Conservation (phyloP, 2,888 invertebrate species). For the Eueremaeus valkanovi region DNA sequence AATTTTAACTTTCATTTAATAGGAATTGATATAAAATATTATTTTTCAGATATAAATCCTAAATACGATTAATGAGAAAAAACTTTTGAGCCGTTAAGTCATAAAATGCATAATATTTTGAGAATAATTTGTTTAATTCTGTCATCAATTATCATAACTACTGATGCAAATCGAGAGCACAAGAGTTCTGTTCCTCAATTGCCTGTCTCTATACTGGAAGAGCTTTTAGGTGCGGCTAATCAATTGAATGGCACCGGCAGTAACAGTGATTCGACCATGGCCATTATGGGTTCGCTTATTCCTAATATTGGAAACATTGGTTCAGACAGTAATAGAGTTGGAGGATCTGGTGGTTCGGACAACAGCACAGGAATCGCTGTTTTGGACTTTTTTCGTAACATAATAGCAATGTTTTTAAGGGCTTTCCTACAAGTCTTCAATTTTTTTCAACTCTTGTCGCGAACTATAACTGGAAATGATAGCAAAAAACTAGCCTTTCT, state of each 20-base stretch:
- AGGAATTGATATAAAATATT: too few species aligned
- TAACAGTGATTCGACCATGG: not conserved
- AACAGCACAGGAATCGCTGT: slow-evolving; percentile 10
- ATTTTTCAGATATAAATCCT: too few species aligned
- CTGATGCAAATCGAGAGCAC: not conserved
- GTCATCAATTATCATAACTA: not conserved
- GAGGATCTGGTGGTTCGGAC: not conserved
- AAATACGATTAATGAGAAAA: not conserved
- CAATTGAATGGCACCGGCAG: not conserved
- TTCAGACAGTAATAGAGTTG: not conserved
- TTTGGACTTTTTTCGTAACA: slow-evolving; percentile 11
- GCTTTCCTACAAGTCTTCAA: not conserved
- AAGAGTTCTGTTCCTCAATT: not conserved
- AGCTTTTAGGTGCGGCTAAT: not conserved
- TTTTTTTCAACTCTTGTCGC: not conserved
- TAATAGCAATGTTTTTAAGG: slow-evolving; percentile 1
- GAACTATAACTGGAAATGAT: not conserved
- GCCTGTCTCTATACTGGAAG: not conserved
- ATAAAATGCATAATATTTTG: not conserved
- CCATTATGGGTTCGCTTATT: not conserved
- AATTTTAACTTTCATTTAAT: too few species aligned
- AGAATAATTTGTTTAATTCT: not conserved
- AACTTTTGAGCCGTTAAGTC: not conserved
- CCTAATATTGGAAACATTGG: too few species aligned
- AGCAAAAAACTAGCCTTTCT: not conserved